These are phyloP conservation scores for Mimumesa dahlbomi DNA, from an alignment of 2,888 invertebrate species.

Conservation along the genomic window DNA sequence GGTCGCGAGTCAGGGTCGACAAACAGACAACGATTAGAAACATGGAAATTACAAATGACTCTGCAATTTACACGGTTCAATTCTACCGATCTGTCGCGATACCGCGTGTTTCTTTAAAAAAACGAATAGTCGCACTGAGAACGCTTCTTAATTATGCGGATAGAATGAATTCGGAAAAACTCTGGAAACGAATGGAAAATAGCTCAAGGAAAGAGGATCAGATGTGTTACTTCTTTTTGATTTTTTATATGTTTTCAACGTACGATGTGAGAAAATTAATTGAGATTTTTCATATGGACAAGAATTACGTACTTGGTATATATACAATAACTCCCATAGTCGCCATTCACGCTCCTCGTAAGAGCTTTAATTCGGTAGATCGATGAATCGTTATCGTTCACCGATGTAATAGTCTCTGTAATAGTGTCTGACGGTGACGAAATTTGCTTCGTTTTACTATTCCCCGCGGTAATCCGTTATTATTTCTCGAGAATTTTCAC, in stretches of 20 bases:
- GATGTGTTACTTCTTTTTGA: no score
- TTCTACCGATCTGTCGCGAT: slow-evolving; percentile 24
- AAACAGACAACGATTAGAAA: slow-evolving; percentile 40
- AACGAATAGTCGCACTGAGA: no score
- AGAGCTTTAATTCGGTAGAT: slow-evolving; percentile 30
- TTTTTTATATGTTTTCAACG: no score
- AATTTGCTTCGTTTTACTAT: no score
- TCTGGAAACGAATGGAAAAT: no score
- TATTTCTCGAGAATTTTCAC: slow-evolving; percentile 67
- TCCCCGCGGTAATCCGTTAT: slow-evolving; percentile 1
- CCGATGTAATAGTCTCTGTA: no score
- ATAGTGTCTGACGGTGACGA: no score
- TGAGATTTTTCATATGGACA: neutral
- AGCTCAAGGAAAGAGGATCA: no score
- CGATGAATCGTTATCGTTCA: no score
- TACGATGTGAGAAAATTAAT: no score
- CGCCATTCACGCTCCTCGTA: slow-evolving; percentile 70
- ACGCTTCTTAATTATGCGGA: no score
- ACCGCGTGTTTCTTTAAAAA: slow-evolving; percentile 24
- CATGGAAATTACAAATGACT: slow-evolving; percentile 62
- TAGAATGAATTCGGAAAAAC: no score
- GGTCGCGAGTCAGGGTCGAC: slow-evolving; percentile 63
- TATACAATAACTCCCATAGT: slow-evolving; percentile 78
- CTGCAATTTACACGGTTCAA: slow-evolving; percentile 50
- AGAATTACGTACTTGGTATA: slow-evolving; percentile 74